A percentile compares a stretch with the other conserved stretches of the same genome.
Conservation (phyloP, 2,888 invertebrate species). For the Agriopis leucophaearia region DNA sequence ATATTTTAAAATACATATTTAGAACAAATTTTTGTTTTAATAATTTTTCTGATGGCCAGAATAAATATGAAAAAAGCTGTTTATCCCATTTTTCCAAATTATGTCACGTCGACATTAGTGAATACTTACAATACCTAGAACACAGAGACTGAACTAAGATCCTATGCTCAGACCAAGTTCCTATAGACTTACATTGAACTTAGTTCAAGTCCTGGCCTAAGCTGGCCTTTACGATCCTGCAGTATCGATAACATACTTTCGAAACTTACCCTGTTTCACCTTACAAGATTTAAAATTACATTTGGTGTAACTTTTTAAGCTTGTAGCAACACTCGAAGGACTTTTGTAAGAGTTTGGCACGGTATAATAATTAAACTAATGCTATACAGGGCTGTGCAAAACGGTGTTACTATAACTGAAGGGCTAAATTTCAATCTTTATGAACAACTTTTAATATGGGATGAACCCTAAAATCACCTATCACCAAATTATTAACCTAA, state of each 20-base stretch:
- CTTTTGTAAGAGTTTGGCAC: too few relatives aligned
- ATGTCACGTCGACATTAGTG: not conserved
- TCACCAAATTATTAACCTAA: too few relatives aligned
- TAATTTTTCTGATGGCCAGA: too few relatives aligned
- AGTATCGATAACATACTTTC: constrained; percentile 28
- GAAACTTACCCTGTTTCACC: constrained; percentile 7
- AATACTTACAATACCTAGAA: not conserved
- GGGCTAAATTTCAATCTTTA: too few relatives aligned
- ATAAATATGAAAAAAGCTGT: too few relatives aligned
- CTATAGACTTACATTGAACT: constrained; percentile 16
- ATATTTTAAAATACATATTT: too few relatives aligned
- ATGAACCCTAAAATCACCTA: too few relatives aligned
- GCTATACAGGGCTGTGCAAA: too few relatives aligned
- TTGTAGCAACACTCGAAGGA: not conserved
- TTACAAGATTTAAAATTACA: constrained; percentile 8
- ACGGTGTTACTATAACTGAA: too few relatives aligned
- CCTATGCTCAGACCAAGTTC: not conserved
- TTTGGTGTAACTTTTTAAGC: constrained; percentile 12
- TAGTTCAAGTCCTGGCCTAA: constrained; percentile 8
- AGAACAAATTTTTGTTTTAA: too few relatives aligned
- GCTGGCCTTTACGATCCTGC: constrained; percentile 10
- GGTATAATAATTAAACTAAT: too few relatives aligned
- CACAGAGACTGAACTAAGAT: constrained; percentile 6
- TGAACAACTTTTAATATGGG: too few relatives aligned
- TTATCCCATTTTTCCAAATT: not conserved